These are phyloP conservation scores for Indicator maculatus DNA, from an alignment of 2,113 vertebrate genomes.

Conservation along the genomic window DNA sequence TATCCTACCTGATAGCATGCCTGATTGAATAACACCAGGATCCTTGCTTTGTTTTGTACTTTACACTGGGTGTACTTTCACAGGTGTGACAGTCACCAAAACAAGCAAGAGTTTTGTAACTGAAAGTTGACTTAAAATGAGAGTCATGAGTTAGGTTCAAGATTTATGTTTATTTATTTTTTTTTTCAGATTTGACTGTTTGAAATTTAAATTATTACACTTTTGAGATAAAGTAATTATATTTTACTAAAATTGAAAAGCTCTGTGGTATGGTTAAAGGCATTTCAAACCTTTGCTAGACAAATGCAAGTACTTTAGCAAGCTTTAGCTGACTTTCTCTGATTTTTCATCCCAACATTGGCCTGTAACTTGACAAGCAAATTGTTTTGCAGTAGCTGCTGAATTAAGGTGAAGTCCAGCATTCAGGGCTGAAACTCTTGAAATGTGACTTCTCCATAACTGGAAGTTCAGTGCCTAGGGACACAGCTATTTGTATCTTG, in stretches of 20 bases:
- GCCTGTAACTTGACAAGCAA: background rate
- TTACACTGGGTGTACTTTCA: background rate
- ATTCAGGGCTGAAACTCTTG: slow-evolving; percentile 1
- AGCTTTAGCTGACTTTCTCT: background rate
- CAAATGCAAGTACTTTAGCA: background rate
- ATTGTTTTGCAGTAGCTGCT: background rate
- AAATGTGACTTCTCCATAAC: slow-evolving; percentile 43
- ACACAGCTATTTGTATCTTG: slow-evolving; percentile 32
- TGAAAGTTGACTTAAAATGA: background rate
- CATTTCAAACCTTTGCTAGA: background rate
- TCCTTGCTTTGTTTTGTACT: background rate
- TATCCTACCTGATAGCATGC: background rate
- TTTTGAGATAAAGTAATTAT: background rate
- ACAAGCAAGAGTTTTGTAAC: background rate
- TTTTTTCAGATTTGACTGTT: no score
- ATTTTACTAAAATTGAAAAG: background rate
- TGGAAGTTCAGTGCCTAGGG: slow-evolving; percentile 41
- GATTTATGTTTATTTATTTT: background rate
- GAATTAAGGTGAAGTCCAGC: slow-evolving; percentile 18
- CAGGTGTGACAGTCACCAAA: background rate
- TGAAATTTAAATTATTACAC: no score
- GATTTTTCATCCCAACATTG: background rate
- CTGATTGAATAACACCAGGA: background rate
- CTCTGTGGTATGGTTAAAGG: background rate
- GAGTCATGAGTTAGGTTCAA: background rate